These are phyloP conservation scores for Stratiomys singularior DNA, from an alignment of 2,888 invertebrate genomes.

Conservation along the genomic window DNA sequence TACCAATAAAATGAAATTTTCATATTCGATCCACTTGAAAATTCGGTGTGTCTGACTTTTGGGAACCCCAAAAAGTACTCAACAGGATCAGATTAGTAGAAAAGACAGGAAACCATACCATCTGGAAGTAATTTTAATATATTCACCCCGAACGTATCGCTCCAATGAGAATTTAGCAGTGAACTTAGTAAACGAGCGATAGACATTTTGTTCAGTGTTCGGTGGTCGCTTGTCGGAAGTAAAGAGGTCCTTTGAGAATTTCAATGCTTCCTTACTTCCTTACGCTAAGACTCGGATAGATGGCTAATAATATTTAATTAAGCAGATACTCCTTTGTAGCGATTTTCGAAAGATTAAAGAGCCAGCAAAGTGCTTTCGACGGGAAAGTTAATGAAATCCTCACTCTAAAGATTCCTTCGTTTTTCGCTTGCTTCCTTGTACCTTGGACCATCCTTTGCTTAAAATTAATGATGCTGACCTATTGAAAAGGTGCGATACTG, in stretches of 20 bases:
- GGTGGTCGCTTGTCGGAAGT: conserved; percentile 24
- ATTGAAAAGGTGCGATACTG: conserved; percentile 27
- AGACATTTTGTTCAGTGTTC: background rate
- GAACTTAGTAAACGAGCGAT: background rate
- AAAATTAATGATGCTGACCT: conserved; percentile 30
- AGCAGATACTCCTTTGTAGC: conserved; percentile 43
- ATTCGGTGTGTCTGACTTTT: no score
- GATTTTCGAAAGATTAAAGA: conserved; percentile 44
- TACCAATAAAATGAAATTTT: no score
- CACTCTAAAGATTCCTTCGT: background rate
- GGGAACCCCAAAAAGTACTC: background rate
- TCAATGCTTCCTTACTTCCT: background rate
- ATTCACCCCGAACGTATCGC: conserved; percentile 31
- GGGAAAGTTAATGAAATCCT: conserved; percentile 42
- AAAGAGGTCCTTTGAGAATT: conserved; percentile 18
- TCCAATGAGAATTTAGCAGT: conserved; percentile 1
- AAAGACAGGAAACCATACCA: conserved; percentile 41
- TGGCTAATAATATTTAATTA: conserved; percentile 44
- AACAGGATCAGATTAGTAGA: conserved; percentile 15
- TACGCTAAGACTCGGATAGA: background rate
- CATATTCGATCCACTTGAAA: no score
- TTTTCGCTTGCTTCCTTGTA: background rate
- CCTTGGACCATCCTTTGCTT: background rate
- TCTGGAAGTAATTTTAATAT: conserved; percentile 45
- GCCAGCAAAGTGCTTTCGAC: conserved; percentile 29